Conservation (phyloP, 2,113 vertebrate genomes). For the Nesogale talazaci region DNA sequence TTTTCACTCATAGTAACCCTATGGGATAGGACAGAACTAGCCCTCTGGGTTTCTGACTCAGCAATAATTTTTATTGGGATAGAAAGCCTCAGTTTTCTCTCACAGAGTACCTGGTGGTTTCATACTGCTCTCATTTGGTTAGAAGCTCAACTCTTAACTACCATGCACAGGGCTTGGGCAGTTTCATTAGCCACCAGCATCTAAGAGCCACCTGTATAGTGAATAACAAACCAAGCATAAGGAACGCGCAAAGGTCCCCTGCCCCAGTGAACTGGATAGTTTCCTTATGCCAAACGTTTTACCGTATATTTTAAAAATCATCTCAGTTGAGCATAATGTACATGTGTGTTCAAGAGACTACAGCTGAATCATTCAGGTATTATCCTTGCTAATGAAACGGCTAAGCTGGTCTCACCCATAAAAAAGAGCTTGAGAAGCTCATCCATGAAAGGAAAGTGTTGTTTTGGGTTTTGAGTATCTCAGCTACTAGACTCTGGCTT, state of each 20-base stretch:
- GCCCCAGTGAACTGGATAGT: background rate
- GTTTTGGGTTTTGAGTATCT: no score
- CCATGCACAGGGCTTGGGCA: background rate
- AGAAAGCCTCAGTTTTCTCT: no score
- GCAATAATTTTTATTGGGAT: no score
- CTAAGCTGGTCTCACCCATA: background rate
- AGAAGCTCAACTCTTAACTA: no score
- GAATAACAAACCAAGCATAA: background rate
- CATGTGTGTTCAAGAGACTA: constrained; percentile 84
- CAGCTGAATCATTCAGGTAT: constrained; percentile 83
- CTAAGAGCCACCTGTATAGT: background rate
- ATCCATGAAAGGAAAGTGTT: background rate
- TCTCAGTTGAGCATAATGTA: constrained; percentile 73
- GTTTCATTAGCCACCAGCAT: background rate
- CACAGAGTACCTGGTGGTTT: no score
- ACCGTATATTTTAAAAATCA: background rate
- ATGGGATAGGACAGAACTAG: no score
- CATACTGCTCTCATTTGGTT: no score
- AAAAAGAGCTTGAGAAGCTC: background rate
- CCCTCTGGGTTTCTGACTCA: background rate
- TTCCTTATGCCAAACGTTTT: background rate
- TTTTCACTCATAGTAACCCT: no score
- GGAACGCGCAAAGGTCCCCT: background rate
- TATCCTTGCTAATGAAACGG: constrained; percentile 69
- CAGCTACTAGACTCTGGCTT: background rate